A percentile compares a stretch with the other conserved stretches of the same genome.
phyloP scores from a whole-genome alignment of 2,797 vertebrate genomes.

The Falco cherrug region DNA sequence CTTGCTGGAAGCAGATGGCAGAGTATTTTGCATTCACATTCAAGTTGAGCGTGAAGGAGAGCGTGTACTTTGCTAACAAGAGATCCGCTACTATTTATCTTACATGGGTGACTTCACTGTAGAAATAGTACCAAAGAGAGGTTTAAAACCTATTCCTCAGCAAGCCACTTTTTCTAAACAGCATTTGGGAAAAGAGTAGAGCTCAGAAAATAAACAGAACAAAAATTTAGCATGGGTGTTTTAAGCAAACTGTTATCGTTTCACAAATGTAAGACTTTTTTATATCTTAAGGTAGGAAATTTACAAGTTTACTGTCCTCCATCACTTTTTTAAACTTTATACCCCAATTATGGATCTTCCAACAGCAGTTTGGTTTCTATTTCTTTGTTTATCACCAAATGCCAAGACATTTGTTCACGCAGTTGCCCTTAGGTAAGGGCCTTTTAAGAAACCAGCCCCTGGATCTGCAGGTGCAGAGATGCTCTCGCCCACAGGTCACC shows the following conservation, averaged over 20 bases:
- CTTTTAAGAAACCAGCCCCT: rapidly evolving
- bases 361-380: not conserved
- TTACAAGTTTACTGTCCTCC: rapidly evolving
- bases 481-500: not conserved
- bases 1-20: conserved; percentile 2
- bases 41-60: conserved; percentile 1
- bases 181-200: not conserved
- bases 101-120: not conserved
- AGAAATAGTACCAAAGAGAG: not conserved
- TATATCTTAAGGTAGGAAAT: not conserved
- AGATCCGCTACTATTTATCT: conserved; percentile 21
- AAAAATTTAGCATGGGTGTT: rapidly evolving
- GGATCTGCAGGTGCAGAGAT: not conserved
- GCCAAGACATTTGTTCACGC: rapidly evolving
- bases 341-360: too few relatives aligned
- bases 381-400: not conserved
- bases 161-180: not conserved
- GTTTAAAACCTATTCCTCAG: not conserved
- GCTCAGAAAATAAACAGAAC: not conserved
- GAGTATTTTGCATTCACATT: not conserved
- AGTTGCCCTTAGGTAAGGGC: not conserved
- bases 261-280: not conserved
- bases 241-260: not conserved
- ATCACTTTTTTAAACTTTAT: rapidly evolving
- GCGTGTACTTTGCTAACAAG: not conserved